Evolutionary conservation across 2,888 invertebrate genomes (phyloP).

Genomic region (Neuroscelio doddi): DNA sequence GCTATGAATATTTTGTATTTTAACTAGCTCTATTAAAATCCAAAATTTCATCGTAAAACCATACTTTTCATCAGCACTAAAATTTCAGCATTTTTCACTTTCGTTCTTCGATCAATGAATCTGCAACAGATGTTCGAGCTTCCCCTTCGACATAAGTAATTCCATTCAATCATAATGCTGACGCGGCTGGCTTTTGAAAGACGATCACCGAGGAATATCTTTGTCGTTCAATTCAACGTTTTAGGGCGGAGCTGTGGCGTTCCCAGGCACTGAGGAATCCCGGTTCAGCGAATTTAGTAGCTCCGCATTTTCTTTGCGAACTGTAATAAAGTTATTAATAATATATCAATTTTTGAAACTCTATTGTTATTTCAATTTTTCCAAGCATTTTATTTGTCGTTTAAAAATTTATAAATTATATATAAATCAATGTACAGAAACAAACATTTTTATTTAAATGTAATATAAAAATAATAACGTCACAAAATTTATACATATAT

Average conservation of each 20-base stretch:
- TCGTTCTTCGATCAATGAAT: constrained; percentile 17
- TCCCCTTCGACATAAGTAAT: constrained; percentile 16
- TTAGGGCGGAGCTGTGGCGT: constrained; percentile 45
- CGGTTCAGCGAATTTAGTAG: constrained; percentile 84
- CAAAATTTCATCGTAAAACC: too few relatives aligned
- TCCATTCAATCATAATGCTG: constrained; percentile 13
- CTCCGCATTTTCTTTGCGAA: constrained; percentile 91
- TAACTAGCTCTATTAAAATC: too few relatives aligned
- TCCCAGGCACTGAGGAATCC: constrained; percentile 59
- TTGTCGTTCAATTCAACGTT: constrained; percentile 21
- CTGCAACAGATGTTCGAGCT: constrained; percentile 8
- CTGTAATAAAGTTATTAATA: constrained; percentile 75
- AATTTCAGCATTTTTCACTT: constrained; percentile 14
- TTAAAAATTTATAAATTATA: too few relatives aligned
- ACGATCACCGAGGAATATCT: constrained; percentile 34
- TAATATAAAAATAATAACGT: too few relatives aligned
- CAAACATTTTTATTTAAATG: too few relatives aligned
- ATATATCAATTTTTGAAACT: neutral
- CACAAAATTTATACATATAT: too few relatives aligned
- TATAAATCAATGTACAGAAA: too few relatives aligned
- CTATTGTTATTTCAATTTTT: too few relatives aligned
- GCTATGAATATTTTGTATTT: too few relatives aligned
- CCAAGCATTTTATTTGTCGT: too few relatives aligned
- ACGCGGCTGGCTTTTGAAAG: constrained; percentile 29
- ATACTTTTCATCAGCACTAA: too few relatives aligned